Percentiles rank a stretch among this genome's conserved stretches.
Evolutionary conservation across 2,113 vertebrate species (phyloP).

Genomic region (Thunnus thynnus): DNA sequence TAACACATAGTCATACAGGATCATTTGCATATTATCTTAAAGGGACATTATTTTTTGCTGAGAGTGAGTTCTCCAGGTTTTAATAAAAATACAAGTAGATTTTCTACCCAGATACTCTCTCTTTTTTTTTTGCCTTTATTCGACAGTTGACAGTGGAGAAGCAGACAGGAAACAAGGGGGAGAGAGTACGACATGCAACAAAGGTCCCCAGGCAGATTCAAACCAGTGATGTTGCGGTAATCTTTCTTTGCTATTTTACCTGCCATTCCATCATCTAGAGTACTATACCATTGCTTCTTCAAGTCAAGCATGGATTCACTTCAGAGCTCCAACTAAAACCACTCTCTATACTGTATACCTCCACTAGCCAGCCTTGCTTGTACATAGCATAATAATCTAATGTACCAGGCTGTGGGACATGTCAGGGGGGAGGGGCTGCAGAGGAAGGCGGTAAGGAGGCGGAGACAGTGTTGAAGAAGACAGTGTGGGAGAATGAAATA

Average conservation of each 20-base stretch:
- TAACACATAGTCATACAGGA: constrained; percentile 3
- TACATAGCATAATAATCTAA: not conserved
- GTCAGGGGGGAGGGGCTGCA: constrained; percentile 11
- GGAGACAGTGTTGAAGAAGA: constrained; percentile 23
- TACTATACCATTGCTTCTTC: not conserved
- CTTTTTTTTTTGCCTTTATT: too few relatives aligned
- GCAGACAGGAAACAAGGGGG: too few relatives aligned
- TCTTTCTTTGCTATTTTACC: not conserved
- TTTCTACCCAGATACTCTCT: not conserved
- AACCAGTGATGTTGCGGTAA: too few relatives aligned
- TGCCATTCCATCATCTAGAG: not conserved
- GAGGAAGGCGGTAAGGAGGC: constrained; percentile 16
- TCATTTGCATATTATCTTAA: constrained; percentile 40
- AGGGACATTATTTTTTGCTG: not conserved
- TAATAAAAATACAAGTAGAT: not conserved
- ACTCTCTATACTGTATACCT: not conserved
- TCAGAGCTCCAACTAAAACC: not conserved
- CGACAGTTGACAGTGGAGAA: too few relatives aligned
- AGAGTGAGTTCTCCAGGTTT: not conserved
- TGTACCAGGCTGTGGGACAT: not conserved
- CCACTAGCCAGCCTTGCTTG: not conserved
- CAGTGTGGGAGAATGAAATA: constrained; percentile 22
- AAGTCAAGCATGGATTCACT: not conserved
- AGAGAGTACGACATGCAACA: too few relatives aligned
- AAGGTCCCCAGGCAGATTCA: too few relatives aligned